phyloP scores from a whole-genome alignment of 2,888 invertebrate species.

The Agrochola litura region DNA sequence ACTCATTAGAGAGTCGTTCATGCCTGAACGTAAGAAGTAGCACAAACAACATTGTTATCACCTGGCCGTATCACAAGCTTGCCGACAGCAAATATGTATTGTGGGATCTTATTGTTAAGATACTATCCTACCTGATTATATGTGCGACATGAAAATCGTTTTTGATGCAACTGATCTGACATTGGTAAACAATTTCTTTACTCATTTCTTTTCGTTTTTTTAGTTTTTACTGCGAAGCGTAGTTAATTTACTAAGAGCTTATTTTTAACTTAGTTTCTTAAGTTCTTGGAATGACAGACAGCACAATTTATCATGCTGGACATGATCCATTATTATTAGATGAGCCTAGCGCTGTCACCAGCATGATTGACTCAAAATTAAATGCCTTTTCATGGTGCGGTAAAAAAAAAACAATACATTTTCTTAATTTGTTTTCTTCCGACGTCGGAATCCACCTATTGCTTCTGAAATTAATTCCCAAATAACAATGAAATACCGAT shows the following conservation, averaged over 20 bases:
- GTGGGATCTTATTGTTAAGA: conserved; percentile 48
- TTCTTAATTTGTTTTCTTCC: not conserved
- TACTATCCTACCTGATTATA: conserved; percentile 32
- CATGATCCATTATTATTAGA: not conserved
- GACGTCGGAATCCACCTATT: no score
- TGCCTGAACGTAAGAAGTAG: conserved; percentile 44
- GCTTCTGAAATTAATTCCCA: not conserved
- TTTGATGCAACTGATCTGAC: conserved; percentile 26
- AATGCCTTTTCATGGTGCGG: not conserved
- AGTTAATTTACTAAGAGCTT: not conserved
- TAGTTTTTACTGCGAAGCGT: not conserved
- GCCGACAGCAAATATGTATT: conserved; percentile 47
- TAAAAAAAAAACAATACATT: not conserved
- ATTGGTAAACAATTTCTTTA: conserved; percentile 24
- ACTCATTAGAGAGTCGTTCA: conserved; percentile 51
- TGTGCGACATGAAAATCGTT: conserved; percentile 26
- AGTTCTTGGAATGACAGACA: not conserved
- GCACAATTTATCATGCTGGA: not conserved
- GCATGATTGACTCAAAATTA: conserved; percentile 21
- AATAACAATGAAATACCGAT: not conserved
- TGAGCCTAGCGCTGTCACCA: not conserved
- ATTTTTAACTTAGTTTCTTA: no score
- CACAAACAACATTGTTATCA: conserved; percentile 62
- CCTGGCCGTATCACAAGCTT: conserved; percentile 55
- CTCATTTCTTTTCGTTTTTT: not conserved